Evolutionary conservation across 2,888 invertebrate species (phyloP).

Genomic region (Drosophila fulvimacula): DNA sequence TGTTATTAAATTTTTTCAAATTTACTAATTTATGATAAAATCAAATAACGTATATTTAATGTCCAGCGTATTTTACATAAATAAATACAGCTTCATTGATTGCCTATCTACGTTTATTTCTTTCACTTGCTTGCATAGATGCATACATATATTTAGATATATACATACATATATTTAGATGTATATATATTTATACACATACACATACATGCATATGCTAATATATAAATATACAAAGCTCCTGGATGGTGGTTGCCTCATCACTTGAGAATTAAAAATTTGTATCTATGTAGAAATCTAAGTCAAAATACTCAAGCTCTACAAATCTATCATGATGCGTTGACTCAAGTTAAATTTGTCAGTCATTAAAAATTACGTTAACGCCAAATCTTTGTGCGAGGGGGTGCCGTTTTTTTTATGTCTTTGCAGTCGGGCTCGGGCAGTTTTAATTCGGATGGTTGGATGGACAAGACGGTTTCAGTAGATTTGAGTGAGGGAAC

Average conservation of each 20-base stretch:
- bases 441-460: neutral
- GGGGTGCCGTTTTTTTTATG: neutral
- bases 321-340: neutral
- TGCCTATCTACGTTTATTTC: neutral
- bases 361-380: neutral
- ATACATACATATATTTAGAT: neutral
- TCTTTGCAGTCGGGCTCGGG: neutral
- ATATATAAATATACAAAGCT: conserved; percentile 3
- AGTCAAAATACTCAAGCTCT: neutral
- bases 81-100: no score
- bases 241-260: neutral
- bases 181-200: neutral
- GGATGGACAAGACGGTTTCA: no score
- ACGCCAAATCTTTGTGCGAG: neutral
- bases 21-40: no score
- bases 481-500: fast-evolving
- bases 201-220: neutral
- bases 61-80: no score
- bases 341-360: neutral
- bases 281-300: neutral
- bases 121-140: neutral
- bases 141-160: neutral
- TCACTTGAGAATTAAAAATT: neutral
- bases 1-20: no score
- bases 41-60: no score